Evolutionary conservation across 2,888 invertebrate species (phyloP).

Genomic region (Lasioglossum lativentre): DNA sequence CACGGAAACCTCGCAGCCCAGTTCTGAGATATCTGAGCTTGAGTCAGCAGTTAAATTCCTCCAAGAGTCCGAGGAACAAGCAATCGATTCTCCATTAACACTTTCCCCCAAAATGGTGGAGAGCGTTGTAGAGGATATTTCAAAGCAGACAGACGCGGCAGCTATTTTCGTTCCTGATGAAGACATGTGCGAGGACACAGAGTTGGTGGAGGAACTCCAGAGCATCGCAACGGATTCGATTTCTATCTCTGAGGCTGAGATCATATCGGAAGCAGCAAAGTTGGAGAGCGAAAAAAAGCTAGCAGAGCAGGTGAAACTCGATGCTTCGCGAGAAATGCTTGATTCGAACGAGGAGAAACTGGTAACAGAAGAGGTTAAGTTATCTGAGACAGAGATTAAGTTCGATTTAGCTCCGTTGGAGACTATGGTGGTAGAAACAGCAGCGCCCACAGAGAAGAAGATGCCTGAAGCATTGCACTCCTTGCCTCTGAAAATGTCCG

Average conservation of each 20-base stretch:
- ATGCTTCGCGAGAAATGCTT: slow-evolving; percentile 31
- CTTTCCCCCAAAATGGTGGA: slow-evolving; percentile 76
- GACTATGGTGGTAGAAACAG: slow-evolving; percentile 15
- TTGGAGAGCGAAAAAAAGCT: slow-evolving; percentile 80
- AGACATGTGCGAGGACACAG: slow-evolving; percentile 73
- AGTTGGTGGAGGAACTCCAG: slow-evolving; percentile 71
- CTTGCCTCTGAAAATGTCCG: slow-evolving; percentile 62
- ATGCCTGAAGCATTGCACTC: slow-evolving; percentile 15
- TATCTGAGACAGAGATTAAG: not conserved
- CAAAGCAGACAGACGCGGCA: slow-evolving; percentile 65
- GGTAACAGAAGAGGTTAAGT: not conserved
- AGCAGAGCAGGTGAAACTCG: slow-evolving; percentile 68
- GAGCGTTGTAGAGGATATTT: slow-evolving; percentile 65
- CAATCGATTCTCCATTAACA: slow-evolving; percentile 83
- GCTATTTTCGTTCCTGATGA: slow-evolving; percentile 74
- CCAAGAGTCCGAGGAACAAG: slow-evolving; percentile 83
- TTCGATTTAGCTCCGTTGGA: slow-evolving; percentile 10
- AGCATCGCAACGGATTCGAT: slow-evolving; percentile 76
- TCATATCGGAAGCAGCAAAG: slow-evolving; percentile 82
- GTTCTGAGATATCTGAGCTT: slow-evolving; percentile 79
- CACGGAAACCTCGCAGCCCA: slow-evolving; percentile 69
- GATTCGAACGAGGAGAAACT: slow-evolving; percentile 20
- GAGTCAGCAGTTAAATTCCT: slow-evolving; percentile 82
- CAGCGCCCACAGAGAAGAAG: not conserved
- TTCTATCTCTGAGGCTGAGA: slow-evolving; percentile 83